A percentile compares a stretch with the other conserved stretches of the same genome.
Conservation (phyloP, 2,113 vertebrate genomes). For the Solea senegalensis region DNA sequence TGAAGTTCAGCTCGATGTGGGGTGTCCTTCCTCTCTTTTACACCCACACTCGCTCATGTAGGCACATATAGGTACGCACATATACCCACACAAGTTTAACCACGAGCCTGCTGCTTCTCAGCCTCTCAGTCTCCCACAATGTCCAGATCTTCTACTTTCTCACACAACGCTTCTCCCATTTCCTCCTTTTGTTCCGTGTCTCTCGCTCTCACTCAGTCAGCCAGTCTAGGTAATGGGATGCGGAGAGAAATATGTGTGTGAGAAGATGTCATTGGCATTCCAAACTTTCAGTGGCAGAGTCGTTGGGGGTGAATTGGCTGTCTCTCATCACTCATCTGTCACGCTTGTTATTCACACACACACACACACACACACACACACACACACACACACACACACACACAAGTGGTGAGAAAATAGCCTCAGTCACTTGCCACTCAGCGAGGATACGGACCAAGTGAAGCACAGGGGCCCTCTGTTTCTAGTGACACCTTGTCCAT, state of each 20-base stretch:
- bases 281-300: conserved; percentile 17
- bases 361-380: conserved; percentile 40
- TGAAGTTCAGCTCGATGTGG: conserved; percentile 42
- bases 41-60: not conserved
- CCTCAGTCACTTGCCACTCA: conserved; percentile 60
- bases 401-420: conserved; percentile 35
- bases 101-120: conserved; percentile 10
- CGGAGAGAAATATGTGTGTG: conserved; percentile 21
- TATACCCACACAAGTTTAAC: conserved; percentile 1
- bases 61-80: not conserved
- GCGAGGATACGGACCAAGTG: conserved; percentile 31
- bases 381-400: conserved; percentile 26
- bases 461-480: conserved; percentile 37
- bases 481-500: conserved; percentile 57
- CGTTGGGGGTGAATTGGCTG: conserved; percentile 8
- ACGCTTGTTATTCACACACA: conserved; percentile 21
- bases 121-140: conserved; percentile 6
- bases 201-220: not conserved
- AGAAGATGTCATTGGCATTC: conserved; percentile 27
- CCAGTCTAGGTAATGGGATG: conserved; percentile 9
- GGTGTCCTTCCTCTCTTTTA: conserved; percentile 15
- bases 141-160: conserved; percentile 11
- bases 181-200: not conserved
- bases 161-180: conserved; percentile 8
- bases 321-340: conserved; percentile 56